Evolutionary conservation across 2,113 vertebrate genomes (phyloP).

Genomic region (Chloebia gouldiae): DNA sequence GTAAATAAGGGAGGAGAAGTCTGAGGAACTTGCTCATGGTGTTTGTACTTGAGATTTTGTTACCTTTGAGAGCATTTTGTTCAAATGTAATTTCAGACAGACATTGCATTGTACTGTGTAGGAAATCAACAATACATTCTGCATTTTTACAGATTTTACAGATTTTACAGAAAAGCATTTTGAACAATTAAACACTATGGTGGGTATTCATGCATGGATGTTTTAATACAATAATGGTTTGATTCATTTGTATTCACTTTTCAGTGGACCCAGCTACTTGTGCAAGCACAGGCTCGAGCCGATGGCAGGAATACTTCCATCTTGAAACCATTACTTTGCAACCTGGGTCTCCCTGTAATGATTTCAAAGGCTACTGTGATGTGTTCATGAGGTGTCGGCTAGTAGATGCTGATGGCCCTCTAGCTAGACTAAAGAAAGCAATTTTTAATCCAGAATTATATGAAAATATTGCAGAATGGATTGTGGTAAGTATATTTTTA

Average conservation of each 20-base stretch:
- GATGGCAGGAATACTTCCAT: conserved; percentile 78
- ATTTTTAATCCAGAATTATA: conserved; percentile 96
- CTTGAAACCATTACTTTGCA: conserved; percentile 84
- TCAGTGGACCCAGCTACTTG: conserved; percentile 81
- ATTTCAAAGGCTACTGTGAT: conserved; percentile 97
- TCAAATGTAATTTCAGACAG: background rate
- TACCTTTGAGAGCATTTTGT: background rate
- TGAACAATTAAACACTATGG: background rate
- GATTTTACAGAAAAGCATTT: background rate
- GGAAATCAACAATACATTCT: background rate
- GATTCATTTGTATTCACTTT: background rate
- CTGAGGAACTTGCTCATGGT: background rate
- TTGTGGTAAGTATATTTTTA: conserved; percentile 82
- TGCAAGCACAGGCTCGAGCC: conserved; percentile 88
- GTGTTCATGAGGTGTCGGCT: conserved; percentile 95
- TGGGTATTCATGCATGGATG: accelerated
- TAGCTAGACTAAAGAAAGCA: conserved; percentile 95
- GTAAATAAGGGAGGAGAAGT: background rate
- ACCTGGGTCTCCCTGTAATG: conserved; percentile 96
- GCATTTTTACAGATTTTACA: background rate
- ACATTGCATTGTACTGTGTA: background rate
- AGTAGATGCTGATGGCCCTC: conserved; percentile 94
- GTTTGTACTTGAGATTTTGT: background rate
- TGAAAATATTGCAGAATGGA: conserved; percentile 96
- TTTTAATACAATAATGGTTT: background rate